These are phyloP conservation scores for Neodiprion fabricii DNA, from an alignment of 1,140 invertebrate genomes.

Conservation along the genomic window DNA sequence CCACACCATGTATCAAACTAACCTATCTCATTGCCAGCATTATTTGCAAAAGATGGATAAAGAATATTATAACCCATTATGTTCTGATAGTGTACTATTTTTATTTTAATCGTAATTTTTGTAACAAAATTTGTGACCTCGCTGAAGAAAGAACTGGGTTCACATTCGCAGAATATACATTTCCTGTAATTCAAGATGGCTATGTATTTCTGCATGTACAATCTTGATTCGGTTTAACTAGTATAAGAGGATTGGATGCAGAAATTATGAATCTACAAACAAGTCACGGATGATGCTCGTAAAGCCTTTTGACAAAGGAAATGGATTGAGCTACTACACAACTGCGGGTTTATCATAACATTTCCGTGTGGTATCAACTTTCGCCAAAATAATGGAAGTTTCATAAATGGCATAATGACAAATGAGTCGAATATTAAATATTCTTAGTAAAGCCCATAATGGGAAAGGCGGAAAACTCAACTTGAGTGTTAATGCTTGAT, in stretches of 20 bases:
- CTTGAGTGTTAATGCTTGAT: too few species aligned
- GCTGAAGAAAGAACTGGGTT: too few species aligned
- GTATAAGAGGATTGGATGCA: not conserved
- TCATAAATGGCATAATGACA: not conserved
- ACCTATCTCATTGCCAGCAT: too few species aligned
- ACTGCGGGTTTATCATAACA: not conserved
- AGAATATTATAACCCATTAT: too few species aligned
- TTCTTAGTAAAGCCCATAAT: not conserved
- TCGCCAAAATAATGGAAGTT: not conserved
- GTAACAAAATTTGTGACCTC: too few species aligned
- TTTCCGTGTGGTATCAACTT: not conserved
- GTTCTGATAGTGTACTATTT: too few species aligned
- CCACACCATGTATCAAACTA: not conserved
- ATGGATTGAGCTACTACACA: not conserved
- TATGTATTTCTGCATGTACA: not conserved
- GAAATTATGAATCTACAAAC: not conserved
- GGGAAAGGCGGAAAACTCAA: too few species aligned
- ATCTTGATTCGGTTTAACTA: not conserved
- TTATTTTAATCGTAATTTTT: too few species aligned
- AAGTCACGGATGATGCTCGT: slow-evolving; percentile 2
- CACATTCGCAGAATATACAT: too few species aligned
- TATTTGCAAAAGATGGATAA: too few species aligned
- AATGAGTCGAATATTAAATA: not conserved
- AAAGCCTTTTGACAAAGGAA: not conserved
- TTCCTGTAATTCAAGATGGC: too few species aligned